phyloP scores from a whole-genome alignment of 2,113 vertebrate species.

The Heptranchias perlo region DNA sequence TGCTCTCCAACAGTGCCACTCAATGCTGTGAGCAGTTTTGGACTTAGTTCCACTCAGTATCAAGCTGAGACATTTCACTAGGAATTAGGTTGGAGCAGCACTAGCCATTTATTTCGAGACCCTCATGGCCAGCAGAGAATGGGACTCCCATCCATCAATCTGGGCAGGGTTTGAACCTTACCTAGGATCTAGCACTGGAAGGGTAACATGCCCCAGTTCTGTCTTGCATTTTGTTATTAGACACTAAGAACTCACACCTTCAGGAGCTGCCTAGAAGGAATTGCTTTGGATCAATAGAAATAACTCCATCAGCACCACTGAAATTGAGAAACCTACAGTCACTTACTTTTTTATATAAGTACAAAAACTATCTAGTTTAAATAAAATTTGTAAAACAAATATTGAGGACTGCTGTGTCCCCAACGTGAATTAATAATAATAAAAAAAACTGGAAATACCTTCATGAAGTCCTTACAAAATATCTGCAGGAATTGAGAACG shows the following conservation, averaged over 20 bases:
- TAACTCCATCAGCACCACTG: background rate
- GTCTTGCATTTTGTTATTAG: background rate
- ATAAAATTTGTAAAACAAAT: background rate
- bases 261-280: background rate
- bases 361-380: background rate
- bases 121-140: background rate
- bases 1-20: too few species aligned
- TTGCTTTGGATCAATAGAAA: background rate
- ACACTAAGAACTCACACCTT: background rate
- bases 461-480: too few species aligned
- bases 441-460: too few species aligned
- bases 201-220: background rate
- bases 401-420: background rate
- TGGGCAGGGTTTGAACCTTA: background rate
- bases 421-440: background rate
- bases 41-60: too few species aligned
- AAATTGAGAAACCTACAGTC: background rate
- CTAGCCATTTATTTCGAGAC: background rate
- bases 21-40: too few species aligned
- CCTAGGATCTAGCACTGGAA: background rate
- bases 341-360: background rate
- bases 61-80: too few species aligned
- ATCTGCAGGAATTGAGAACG: too few species aligned
- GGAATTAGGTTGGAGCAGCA: too few species aligned
- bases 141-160: background rate